Evolutionary conservation across 1,140 invertebrate species (phyloP), one percentile per base, ranked within the genome.

Genomic region (Phocides pigmalion): DNA sequence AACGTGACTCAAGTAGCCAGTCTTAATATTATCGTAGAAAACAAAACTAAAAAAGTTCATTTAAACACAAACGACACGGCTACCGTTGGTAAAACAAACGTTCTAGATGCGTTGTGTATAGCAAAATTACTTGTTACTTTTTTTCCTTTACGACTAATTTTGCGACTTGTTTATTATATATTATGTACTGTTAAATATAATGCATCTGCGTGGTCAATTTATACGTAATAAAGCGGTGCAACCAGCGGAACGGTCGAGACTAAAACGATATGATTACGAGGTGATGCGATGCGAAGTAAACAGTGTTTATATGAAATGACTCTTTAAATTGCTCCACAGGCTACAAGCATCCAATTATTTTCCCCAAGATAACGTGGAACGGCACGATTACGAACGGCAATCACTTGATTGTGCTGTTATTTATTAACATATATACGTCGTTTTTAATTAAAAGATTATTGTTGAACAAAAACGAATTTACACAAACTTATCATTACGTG

Each of bases 221-320:
- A 66, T 72, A 46, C 54, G 47, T 58, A 65, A 72, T 75, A 44
- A 72, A 68, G 32, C 32, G 47, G 65, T 41, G 41, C 64, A 78
- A 81, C 66, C 49, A 81, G 56, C 78, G 78, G 72, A 78, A 78
- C 75, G 64, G 37, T 32, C 3, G 17, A 50, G 14, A 42, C 46
- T 28, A 22, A 37, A 50, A 15, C 59, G 44, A 16, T 50, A 35
- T 41, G 17, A 62, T 50, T 62, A 32, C 39, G 22, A 14, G 35
- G 9, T 41, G 39, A 56, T 16, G 32, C 28, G 64, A 68, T 58
- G 50, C 62, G 44, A 47, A 37, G 47, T 68, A 66, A 74, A 65
- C 65, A 67, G 32, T 62, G 42, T 65, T 76, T 76, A 73, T 68
- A 44, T 59, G 35, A 62, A 59, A 63, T 74, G 65, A 74, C 49